phyloP scores from a whole-genome alignment of 2,797 vertebrate species.

The Tokudaia muenninki region DNA sequence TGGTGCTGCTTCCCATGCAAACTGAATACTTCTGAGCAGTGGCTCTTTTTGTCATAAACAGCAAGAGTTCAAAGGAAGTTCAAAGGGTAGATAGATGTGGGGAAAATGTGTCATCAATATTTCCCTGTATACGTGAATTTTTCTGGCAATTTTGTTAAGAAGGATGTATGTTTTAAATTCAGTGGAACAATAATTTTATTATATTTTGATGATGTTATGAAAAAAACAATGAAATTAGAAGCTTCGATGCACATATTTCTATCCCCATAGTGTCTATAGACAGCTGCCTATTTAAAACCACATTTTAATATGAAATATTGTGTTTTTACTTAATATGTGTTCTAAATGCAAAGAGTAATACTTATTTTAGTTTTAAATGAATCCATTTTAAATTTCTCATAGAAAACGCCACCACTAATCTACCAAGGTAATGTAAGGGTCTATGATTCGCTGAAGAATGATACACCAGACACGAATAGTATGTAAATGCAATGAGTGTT shows the following conservation, averaged over 20 bases:
- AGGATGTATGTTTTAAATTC: conserved; percentile 37
- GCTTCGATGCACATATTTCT: conserved; percentile 48
- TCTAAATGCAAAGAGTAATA: conserved; percentile 58
- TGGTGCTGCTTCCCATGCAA: conserved; percentile 85
- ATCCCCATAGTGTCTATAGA: not conserved
- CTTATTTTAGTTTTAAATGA: conserved; percentile 37
- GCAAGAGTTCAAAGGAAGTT: conserved; percentile 87
- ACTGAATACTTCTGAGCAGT: conserved; percentile 80
- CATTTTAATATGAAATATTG: conserved; percentile 45
- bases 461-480: not conserved
- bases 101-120: conserved; percentile 39
- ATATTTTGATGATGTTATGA: conserved; percentile 5
- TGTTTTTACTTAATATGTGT: not conserved
- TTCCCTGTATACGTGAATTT: conserved; percentile 7
- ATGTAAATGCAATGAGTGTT: not conserved
- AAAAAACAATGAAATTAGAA: conserved; percentile 37
- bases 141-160: conserved; percentile 64
- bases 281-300: conserved; percentile 3
- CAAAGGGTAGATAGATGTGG: conserved; percentile 71
- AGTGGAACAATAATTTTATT: conserved; percentile 56
- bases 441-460: not conserved
- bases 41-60: conserved; percentile 84
- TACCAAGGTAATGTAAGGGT: not conserved
- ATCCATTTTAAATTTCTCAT: conserved; percentile 28
- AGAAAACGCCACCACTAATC: not conserved